Conservation (phyloP, 1,140 invertebrate species). For the Scaptomyza pallida region DNA sequence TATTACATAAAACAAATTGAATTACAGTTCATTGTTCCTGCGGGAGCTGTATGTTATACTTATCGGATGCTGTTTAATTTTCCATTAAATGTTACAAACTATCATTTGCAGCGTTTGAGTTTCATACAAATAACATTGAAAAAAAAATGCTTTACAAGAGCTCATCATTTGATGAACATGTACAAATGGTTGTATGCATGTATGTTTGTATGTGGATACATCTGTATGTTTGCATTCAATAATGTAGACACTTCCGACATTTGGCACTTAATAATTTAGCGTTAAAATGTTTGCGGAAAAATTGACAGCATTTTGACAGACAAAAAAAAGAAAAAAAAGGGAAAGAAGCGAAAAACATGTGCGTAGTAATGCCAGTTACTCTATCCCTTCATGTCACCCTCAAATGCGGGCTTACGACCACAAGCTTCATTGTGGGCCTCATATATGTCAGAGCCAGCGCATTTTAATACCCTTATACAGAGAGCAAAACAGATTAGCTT, state of each 20-base stretch:
- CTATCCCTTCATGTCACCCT: constrained; percentile 24
- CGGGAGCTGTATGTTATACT: not conserved
- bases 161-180: not conserved
- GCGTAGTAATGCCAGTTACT: constrained; percentile 16
- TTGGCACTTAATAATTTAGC: constrained; percentile 59
- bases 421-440: constrained; percentile 40
- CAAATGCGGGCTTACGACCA: constrained; percentile 19
- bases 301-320: constrained; percentile 58
- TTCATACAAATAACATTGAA: not conserved
- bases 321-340: not conserved
- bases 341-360: constrained; percentile 1
- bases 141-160: not conserved
- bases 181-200: not conserved
- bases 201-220: not conserved
- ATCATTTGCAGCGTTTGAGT: not conserved
- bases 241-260: constrained; percentile 46
- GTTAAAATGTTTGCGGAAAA: constrained; percentile 52
- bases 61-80: not conserved
- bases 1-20: not conserved
- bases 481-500: not conserved
- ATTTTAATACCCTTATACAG: constrained; percentile 25
- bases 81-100: too few relatives aligned
- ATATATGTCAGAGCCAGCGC: constrained; percentile 47
- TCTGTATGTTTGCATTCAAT: constrained; percentile 25
- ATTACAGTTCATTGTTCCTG: not conserved